These are phyloP conservation scores for Volucella inflata DNA, from an alignment of 2,888 invertebrate species.

Conservation along the genomic window DNA sequence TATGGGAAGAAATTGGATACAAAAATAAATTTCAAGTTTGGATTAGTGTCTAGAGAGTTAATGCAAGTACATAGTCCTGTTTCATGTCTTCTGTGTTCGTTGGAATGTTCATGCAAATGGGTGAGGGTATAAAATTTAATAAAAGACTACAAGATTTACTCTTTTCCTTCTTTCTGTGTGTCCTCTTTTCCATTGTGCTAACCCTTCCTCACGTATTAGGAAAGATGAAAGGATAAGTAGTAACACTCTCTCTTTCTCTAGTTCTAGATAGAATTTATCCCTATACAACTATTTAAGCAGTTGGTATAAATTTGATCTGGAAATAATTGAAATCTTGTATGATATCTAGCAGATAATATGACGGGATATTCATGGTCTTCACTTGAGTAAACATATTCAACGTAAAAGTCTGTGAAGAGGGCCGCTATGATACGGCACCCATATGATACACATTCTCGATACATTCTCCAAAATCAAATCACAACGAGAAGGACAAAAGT, in stretches of 20 bases:
- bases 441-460: background rate
- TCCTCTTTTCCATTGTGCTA: background rate
- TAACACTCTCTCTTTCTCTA: conserved; percentile 3
- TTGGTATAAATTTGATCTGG: conserved; percentile 49
- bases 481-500: conserved; percentile 27
- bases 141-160: background rate
- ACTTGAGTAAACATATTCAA: background rate
- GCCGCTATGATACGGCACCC: background rate
- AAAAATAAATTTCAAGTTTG: conserved; percentile 42
- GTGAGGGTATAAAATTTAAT: conserved; percentile 44
- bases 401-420: background rate
- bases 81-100: background rate
- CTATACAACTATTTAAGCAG: conserved; percentile 39
- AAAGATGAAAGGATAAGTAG: conserved; percentile 15
- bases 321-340: conserved; percentile 62
- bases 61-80: background rate
- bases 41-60: conserved; percentile 27
- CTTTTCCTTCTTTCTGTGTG: background rate
- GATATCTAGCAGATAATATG: conserved; percentile 48
- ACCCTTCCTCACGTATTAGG: too few species aligned
- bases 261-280: conserved; percentile 22
- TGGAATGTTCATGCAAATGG: conserved; percentile 24
- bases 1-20: conserved; percentile 75
- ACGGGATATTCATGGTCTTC: conserved; percentile 41
- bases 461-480: conserved; percentile 15